These are phyloP conservation scores for Amiota minor DNA, from an alignment of 2,888 invertebrate species.

Conservation along the genomic window DNA sequence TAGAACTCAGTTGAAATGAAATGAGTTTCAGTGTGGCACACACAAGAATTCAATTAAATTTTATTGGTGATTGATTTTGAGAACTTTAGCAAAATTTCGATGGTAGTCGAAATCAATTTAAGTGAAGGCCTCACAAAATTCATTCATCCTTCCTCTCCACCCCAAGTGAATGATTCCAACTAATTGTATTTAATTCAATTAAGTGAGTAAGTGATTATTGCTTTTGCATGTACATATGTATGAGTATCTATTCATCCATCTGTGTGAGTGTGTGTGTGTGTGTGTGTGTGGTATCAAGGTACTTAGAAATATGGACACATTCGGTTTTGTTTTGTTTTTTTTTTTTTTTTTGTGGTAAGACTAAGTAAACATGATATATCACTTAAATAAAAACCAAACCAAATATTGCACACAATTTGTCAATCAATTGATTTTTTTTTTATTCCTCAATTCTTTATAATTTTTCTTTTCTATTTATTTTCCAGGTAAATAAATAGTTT, in stretches of 20 bases:
- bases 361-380: background rate
- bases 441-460: background rate
- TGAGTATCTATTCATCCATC: background rate
- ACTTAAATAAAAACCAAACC: background rate
- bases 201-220: background rate
- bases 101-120: background rate
- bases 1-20: background rate
- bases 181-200: conserved; percentile 27
- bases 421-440: background rate
- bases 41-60: conserved; percentile 61
- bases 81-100: background rate
- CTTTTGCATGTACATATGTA: too few species aligned
- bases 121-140: too few species aligned
- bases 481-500: background rate
- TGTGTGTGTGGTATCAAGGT: background rate
- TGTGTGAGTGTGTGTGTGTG: conserved; percentile 25
- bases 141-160: too few species aligned
- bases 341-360: background rate
- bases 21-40: conserved; percentile 42
- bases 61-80: conserved; percentile 64
- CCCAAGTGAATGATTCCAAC: background rate
- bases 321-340: too few species aligned
- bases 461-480: background rate
- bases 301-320: too few species aligned
- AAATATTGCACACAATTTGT: background rate